Conservation (phyloP, 2,797 vertebrate genomes). For the Echiichthys vipera region DNA sequence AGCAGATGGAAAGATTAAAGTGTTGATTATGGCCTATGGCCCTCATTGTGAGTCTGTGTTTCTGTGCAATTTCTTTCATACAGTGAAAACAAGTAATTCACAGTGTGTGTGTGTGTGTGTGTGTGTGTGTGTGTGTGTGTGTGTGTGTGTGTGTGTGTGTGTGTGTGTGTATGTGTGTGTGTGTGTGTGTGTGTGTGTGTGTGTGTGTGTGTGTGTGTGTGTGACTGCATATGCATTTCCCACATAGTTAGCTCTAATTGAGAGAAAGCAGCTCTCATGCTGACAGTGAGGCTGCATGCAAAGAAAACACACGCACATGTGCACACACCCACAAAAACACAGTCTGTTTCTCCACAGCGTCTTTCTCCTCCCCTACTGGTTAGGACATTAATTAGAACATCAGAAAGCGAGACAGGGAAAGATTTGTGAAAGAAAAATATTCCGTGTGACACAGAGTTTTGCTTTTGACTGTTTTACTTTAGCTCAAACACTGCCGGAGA, state of each 20-base stretch:
- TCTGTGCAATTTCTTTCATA: slow-evolving; percentile 14
- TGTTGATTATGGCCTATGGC: slow-evolving; percentile 61
- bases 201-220: neutral
- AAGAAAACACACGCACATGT: slow-evolving; percentile 29
- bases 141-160: no score
- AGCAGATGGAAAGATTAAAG: slow-evolving; percentile 70
- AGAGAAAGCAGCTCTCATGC: slow-evolving; percentile 48
- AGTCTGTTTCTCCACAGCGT: slow-evolving; percentile 50
- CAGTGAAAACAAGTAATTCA: slow-evolving; percentile 41
- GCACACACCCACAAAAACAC: slow-evolving; percentile 34
- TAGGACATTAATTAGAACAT: slow-evolving; percentile 64
- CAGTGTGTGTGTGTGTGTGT: slow-evolving; percentile 12
- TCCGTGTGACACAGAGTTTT: slow-evolving; percentile 53
- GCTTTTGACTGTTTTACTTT: slow-evolving; percentile 57
- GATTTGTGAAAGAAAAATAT: slow-evolving; percentile 51
- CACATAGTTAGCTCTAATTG: slow-evolving; percentile 60
- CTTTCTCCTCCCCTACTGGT: slow-evolving; percentile 48
- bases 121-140: no score
- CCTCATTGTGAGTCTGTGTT: slow-evolving; percentile 27
- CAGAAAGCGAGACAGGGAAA: slow-evolving; percentile 16
- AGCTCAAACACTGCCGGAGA: slow-evolving; percentile 30
- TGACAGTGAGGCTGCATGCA: slow-evolving; percentile 45
- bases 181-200: no score
- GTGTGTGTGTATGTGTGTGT: no score
- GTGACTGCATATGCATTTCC: slow-evolving; percentile 34